Conservation (phyloP, 2,797 vertebrate genomes). For the Limosa lapponica region DNA sequence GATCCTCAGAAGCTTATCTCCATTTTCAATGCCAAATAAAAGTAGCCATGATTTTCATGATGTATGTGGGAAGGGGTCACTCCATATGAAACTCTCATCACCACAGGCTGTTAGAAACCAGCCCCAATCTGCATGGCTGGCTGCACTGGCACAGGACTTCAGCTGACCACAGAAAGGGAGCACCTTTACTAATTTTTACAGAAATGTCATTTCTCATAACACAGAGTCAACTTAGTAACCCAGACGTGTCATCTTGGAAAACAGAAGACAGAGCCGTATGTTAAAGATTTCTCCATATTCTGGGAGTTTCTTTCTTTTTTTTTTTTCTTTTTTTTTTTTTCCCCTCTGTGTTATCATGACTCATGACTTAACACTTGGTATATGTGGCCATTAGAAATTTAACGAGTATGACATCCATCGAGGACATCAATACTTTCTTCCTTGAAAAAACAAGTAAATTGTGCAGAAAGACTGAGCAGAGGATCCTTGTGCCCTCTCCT, state of each 20-base stretch:
- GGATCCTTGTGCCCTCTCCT: background rate
- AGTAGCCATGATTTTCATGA: background rate
- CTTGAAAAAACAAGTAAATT: background rate
- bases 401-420: background rate
- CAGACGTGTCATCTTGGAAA: background rate
- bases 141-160: fast-evolving
- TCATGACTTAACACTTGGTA: background rate
- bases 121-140: background rate
- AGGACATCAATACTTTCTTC: background rate
- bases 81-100: fast-evolving
- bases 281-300: background rate
- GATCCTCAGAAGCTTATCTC: background rate
- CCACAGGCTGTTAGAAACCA: background rate
- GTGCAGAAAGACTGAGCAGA: background rate
- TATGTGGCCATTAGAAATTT: background rate
- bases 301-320: background rate
- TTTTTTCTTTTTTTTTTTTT: background rate
- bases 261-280: background rate
- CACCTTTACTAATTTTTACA: background rate
- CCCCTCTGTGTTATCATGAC: background rate
- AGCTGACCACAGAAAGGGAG: background rate
- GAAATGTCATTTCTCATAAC: background rate
- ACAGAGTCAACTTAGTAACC: background rate
- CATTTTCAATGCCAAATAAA: background rate
- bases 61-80: background rate